Evolutionary conservation across 2,797 vertebrate species (phyloP), one percentile per base, ranked within the genome.

Genomic region (Myoxocephalus aenaeus): DNA sequence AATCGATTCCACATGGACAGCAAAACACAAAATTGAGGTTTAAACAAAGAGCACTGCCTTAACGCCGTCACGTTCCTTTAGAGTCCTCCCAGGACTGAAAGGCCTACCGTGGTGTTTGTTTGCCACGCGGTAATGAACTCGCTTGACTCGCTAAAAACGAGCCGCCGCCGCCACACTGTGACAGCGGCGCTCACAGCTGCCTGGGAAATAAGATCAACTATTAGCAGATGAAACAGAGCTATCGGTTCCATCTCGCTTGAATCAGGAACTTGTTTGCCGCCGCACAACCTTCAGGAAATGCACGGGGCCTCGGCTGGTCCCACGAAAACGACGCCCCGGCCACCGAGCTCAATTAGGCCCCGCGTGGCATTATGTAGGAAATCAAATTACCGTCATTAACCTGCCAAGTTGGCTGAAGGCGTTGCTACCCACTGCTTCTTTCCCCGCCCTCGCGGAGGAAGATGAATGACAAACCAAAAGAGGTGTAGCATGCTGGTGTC

Each of bases 371-470:
- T 97, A 97, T 95, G 96, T 92, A 96, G 95, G 95, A 95, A 97
- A 96, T 96, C 97, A 97, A 98, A 98, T 97, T 97, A 96, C 96
- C 95, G 97, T 97, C 96, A 99, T 98, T 97, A 98, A 98, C 97
- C 96, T 96, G 96, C 95, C 96, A 96, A 97, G 97, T 97, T 97
- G 97, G 96, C 97, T 97, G 96, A 97, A 95, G 96, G 96, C 95
- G 94, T 96, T 96, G 96, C 96, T 97, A 96, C 97, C 97, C 97
- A 97, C 96, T 94, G 95, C 92, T 94, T 93, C 95, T 94, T 93
- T 94, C 94, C 86, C 86, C 92, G 77, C 88, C 91, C 91, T 86
- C 51, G 57, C 75, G 15, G 73, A 86, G 82, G 84, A 92, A 92
- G 94, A 96, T 92, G 88, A 96, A 95, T 95, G 94, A 90, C 92